These are phyloP conservation scores for Riparia riparia DNA, from an alignment of 2,113 vertebrate genomes.

Conservation along the genomic window DNA sequence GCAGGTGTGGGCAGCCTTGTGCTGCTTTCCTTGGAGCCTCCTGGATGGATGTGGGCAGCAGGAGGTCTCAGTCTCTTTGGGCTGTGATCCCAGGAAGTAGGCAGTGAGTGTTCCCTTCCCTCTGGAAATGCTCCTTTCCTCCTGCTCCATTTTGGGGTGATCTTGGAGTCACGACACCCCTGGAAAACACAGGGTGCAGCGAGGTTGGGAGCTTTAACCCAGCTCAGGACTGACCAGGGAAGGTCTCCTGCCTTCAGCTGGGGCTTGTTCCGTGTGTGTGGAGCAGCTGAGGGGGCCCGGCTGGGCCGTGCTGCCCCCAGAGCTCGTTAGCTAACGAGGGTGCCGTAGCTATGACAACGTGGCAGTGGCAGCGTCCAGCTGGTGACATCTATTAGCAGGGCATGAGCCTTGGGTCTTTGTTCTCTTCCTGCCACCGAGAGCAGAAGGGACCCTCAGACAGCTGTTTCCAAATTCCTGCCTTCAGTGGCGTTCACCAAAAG, in stretches of 20 bases:
- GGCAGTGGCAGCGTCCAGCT: not conserved
- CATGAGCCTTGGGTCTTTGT: not conserved
- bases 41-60: not conserved
- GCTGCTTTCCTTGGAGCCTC: not conserved
- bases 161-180: not conserved
- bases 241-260: not conserved
- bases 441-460: not conserved
- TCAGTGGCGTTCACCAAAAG: not conserved
- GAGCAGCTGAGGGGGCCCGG: not conserved
- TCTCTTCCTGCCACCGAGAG: not conserved
- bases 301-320: not conserved
- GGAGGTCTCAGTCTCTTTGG: not conserved
- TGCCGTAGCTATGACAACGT: not conserved
- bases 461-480: not conserved
- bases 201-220: not conserved
- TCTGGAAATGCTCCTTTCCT: not conserved
- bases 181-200: not conserved
- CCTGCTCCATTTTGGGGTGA: not conserved
- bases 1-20: not conserved
- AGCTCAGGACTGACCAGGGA: not conserved
- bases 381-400: not conserved
- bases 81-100: not conserved
- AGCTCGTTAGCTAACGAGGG: not conserved
- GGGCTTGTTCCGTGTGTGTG: not conserved
- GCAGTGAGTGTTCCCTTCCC: not conserved